phyloP scores from a whole-genome alignment of 1,140 invertebrate genomes.

The Spodoptera litura region DNA sequence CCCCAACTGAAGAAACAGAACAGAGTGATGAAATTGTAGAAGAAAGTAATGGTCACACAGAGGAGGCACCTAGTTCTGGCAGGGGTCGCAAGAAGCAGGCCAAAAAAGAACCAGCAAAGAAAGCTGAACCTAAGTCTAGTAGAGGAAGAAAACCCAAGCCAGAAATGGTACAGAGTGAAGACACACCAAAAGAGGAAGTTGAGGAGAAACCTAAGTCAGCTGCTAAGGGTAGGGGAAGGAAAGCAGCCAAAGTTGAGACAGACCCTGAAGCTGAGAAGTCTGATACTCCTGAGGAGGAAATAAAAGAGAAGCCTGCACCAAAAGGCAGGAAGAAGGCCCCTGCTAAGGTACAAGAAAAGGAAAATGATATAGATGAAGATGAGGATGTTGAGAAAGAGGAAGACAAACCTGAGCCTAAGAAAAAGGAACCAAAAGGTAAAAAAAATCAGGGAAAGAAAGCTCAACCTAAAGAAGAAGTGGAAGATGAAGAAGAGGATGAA shows the following conservation, averaged over 20 bases:
- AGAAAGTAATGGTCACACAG: constrained; percentile 64
- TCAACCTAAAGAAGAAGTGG: constrained; percentile 62
- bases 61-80: constrained; percentile 57
- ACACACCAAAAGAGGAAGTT: constrained; percentile 54
- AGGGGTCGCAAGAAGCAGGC: constrained; percentile 70
- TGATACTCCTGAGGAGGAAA: constrained; percentile 62
- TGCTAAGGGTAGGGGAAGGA: constrained; percentile 58
- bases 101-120: constrained; percentile 66
- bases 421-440: constrained; percentile 65
- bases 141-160: constrained; percentile 69
- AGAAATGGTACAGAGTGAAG: constrained; percentile 55
- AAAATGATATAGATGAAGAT: constrained; percentile 60
- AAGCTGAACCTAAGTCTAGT: constrained; percentile 59
- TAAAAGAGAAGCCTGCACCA: constrained; percentile 57
- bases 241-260: constrained; percentile 61
- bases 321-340: constrained; percentile 73
- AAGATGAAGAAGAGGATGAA: constrained; percentile 62
- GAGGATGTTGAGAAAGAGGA: constrained; percentile 52
- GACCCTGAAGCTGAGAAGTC: constrained; percentile 61
- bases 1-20: constrained; percentile 59
- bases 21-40: constrained; percentile 66
- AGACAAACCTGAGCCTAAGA: constrained; percentile 62
- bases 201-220: constrained; percentile 71
- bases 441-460: constrained; percentile 73
- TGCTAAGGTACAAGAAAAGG: constrained; percentile 54